These are phyloP conservation scores for Prochilodus magdalenae DNA, from an alignment of 2,113 vertebrate genomes.

Conservation along the genomic window DNA sequence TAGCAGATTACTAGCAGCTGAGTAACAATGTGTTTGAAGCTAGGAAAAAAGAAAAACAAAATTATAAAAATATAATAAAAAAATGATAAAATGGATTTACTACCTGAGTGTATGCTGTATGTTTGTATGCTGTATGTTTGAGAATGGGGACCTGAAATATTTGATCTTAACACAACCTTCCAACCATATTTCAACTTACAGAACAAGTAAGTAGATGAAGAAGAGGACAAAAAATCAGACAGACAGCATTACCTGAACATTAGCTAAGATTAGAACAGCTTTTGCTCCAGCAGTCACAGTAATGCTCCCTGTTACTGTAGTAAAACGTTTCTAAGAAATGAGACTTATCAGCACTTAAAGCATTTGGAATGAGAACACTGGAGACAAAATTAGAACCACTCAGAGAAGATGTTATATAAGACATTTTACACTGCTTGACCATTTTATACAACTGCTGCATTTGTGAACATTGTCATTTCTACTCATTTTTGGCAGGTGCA, in stretches of 20 bases:
- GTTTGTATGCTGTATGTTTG: too few species aligned
- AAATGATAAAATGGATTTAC: too few species aligned
- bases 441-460: conserved; percentile 7
- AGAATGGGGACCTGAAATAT: too few species aligned
- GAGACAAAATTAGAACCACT: background rate
- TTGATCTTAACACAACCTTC: too few species aligned
- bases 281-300: background rate
- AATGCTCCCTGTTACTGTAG: background rate
- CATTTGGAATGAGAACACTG: background rate
- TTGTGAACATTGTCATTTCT: background rate
- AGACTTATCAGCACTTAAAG: background rate
- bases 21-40: too few species aligned
- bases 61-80: too few species aligned
- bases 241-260: background rate
- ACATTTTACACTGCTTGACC: background rate
- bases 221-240: background rate
- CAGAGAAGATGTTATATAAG: background rate
- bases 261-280: background rate
- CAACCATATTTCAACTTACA: background rate
- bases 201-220: background rate
- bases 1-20: too few species aligned
- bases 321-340: background rate
- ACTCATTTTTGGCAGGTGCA: background rate
- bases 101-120: too few species aligned
- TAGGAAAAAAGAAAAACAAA: too few species aligned